phyloP scores from a whole-genome alignment of 2,113 vertebrate species.

The Pica pica region DNA sequence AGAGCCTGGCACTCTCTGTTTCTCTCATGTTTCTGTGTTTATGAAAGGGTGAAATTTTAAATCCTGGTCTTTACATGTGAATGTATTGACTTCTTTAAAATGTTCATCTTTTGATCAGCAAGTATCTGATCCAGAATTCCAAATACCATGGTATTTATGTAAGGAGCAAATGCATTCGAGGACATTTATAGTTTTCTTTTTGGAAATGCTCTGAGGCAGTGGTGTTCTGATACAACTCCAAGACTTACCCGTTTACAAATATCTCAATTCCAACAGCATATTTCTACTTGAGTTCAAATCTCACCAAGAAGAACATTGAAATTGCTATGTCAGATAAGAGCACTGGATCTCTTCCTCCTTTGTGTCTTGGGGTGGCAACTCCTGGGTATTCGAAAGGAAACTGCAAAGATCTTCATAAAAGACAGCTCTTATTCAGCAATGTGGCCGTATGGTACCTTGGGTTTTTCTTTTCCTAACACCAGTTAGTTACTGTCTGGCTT shows the following conservation, averaged over 20 bases:
- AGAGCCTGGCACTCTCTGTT: not conserved
- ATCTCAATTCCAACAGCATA: not conserved
- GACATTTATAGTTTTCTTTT: not conserved
- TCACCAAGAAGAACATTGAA: not conserved
- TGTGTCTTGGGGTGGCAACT: not conserved
- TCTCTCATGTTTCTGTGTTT: not conserved
- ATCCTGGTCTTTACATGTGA: not conserved
- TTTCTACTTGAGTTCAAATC: slow-evolving; percentile 15
- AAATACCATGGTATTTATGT: not conserved
- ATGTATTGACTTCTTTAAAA: not conserved
- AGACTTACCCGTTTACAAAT: not conserved
- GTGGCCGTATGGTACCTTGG: rapidly evolving
- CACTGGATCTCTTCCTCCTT: not conserved
- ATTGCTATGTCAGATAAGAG: slow-evolving; percentile 14
- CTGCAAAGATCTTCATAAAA: not conserved
- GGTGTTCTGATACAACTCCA: not conserved
- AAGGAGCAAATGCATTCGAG: not conserved
- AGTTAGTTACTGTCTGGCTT: not conserved
- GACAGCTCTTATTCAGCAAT: not conserved
- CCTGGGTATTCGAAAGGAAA: not conserved
- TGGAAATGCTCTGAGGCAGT: not conserved
- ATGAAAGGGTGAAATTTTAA: not conserved
- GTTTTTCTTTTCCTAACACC: not conserved
- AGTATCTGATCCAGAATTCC: not conserved
- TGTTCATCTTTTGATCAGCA: not conserved